Conservation (phyloP, 2,113 vertebrate species). For the Macroglossus sobrinus region DNA sequence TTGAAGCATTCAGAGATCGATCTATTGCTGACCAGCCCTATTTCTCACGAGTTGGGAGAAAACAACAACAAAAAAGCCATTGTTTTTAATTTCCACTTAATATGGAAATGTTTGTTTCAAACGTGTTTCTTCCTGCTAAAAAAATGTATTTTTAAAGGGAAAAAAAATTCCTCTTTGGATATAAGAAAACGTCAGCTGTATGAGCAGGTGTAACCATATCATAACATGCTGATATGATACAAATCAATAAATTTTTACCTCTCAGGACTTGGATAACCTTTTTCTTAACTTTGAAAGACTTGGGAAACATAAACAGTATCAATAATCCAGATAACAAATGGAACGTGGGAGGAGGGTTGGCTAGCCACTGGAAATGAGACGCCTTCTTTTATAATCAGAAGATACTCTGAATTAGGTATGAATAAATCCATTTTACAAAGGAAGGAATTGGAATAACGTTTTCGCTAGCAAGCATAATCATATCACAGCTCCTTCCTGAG, state of each 20-base stretch:
- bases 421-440: neutral
- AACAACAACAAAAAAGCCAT: conserved; percentile 65
- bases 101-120: conserved; percentile 74
- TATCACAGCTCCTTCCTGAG: neutral
- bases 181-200: conserved; percentile 81
- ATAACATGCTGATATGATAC: conserved; percentile 79
- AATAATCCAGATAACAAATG: neutral
- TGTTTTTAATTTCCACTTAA: conserved; percentile 79
- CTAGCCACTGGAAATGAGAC: neutral
- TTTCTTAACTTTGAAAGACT: conserved; percentile 49
- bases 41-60: conserved; percentile 40
- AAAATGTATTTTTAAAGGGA: conserved; percentile 81
- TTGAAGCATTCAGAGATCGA: conserved; percentile 65
- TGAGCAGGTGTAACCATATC: conserved; percentile 79
- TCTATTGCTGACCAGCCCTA: conserved; percentile 73
- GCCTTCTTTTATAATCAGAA: neutral
- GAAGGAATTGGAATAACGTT: neutral
- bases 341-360: neutral
- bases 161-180: conserved; percentile 79
- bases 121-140: conserved; percentile 78
- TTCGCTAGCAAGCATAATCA: neutral
- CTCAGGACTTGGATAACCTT: conserved; percentile 76
- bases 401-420: neutral
- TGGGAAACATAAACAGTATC: neutral
- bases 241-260: conserved; percentile 83